phyloP scores from a whole-genome alignment of 92 coral and sea anemone genomes.

The Ricordea florida region DNA sequence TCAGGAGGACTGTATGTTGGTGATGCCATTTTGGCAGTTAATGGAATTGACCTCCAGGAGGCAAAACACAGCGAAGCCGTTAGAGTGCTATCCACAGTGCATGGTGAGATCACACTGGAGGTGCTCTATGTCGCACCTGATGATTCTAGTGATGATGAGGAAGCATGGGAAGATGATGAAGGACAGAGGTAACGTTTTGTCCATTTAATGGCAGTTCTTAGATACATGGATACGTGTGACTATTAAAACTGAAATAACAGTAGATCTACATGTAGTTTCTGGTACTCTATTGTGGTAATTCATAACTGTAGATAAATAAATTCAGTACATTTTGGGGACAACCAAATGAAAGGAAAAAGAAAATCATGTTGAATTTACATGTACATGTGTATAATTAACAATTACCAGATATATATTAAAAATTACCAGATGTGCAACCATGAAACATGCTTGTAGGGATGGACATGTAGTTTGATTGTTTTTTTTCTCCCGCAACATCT shows the following conservation, averaged over 20 bases:
- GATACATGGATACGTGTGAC: background rate
- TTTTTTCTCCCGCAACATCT: too few species aligned
- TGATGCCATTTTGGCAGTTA: constrained; percentile 94
- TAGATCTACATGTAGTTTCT: background rate
- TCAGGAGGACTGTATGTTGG: constrained; percentile 94
- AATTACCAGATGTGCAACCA: too few species aligned
- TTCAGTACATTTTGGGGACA: too few species aligned
- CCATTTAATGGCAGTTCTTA: too few species aligned
- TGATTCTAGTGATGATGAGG: constrained; percentile 99
- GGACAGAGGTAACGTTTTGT: constrained; percentile 76
- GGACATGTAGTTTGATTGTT: too few species aligned
- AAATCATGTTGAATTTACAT: too few species aligned
- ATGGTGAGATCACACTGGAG: constrained; percentile 96
- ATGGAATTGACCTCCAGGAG: constrained; percentile 96
- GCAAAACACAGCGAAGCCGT: constrained; percentile 98
- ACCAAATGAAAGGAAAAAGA: too few species aligned
- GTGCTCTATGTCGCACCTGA: constrained; percentile 98
- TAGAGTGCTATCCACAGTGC: constrained; percentile 78
- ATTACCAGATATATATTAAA: too few species aligned
- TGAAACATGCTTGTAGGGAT: too few species aligned
- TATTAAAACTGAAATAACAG: background rate
- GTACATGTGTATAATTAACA: too few species aligned
- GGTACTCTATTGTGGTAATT: too few species aligned
- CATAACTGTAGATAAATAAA: too few species aligned
- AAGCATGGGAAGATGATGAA: constrained; percentile 88